These are phyloP conservation scores for Girardia tigrina DNA, from an alignment of 2,888 invertebrate genomes.

Conservation along the genomic window DNA sequence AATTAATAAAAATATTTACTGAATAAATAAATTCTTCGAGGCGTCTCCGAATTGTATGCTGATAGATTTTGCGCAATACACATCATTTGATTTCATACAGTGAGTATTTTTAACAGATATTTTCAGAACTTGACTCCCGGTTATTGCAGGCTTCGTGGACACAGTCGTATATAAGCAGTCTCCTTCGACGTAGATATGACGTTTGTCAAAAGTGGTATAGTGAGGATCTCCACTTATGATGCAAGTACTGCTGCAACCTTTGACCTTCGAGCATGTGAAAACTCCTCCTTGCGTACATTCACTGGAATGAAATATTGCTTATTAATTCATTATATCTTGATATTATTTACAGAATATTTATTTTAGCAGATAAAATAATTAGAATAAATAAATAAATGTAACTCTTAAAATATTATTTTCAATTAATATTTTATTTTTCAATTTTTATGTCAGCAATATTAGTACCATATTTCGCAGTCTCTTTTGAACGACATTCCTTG, in stretches of 20 bases:
- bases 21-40: conserved; percentile 1
- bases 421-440: too few relatives aligned
- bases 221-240: conserved; percentile 36
- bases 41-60: conserved; percentile 37
- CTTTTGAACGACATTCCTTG: conserved; percentile 17
- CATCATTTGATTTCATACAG: conserved; percentile 28
- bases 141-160: conserved; percentile 36
- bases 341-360: too few relatives aligned
- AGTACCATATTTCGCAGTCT: background rate
- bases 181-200: conserved; percentile 36
- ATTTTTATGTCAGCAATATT: too few relatives aligned
- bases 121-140: conserved; percentile 29
- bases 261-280: background rate
- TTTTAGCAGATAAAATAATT: too few relatives aligned
- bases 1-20: too few relatives aligned
- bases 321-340: too few relatives aligned
- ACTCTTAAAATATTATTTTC: too few relatives aligned
- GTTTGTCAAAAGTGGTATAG: conserved; percentile 30
- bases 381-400: too few relatives aligned
- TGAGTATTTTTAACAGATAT: conserved; percentile 38
- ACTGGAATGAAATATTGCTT: too few relatives aligned
- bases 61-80: conserved; percentile 38
- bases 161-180: conserved; percentile 37
- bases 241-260: conserved; percentile 38
- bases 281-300: background rate